These are phyloP conservation scores for Tetheella fluctuosa DNA, from an alignment of 2,888 invertebrate genomes.

Conservation along the genomic window DNA sequence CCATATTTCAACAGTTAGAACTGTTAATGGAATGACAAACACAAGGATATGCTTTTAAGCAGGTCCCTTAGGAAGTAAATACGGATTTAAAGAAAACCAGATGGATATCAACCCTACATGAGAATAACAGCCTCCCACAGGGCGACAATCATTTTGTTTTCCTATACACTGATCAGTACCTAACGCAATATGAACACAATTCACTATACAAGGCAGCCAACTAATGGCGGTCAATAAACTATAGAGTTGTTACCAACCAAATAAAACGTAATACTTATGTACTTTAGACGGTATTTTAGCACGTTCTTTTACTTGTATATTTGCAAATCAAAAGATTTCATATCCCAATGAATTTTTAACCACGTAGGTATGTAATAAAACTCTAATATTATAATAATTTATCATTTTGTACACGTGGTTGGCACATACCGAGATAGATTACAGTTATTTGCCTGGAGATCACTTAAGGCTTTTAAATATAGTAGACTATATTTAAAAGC, in stretches of 20 bases:
- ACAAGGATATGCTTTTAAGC: too few species aligned
- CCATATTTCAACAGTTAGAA: too few species aligned
- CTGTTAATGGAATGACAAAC: too few species aligned
- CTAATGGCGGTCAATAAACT: slow-evolving; percentile 14
- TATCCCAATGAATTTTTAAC: background rate
- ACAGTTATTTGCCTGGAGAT: background rate
- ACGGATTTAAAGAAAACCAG: background rate
- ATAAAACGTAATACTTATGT: background rate
- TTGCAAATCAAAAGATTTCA: background rate
- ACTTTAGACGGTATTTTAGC: too few species aligned
- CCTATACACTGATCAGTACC: slow-evolving; percentile 12
- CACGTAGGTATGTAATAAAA: too few species aligned
- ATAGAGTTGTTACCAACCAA: slow-evolving; percentile 1
- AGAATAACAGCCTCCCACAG: slow-evolving; percentile 24
- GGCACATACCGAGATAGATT: background rate
- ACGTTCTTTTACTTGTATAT: too few species aligned
- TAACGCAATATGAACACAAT: slow-evolving; percentile 7
- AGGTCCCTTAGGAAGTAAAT: background rate
- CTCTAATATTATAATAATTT: background rate
- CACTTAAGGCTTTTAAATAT: too few species aligned
- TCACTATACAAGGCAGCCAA: slow-evolving; percentile 9
- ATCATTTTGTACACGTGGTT: background rate
- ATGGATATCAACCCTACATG: slow-evolving; percentile 17
- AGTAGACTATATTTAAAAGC: too few species aligned
- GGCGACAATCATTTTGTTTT: slow-evolving; percentile 30